phyloP scores from a whole-genome alignment of 1,140 invertebrate species.

The Matsumurasca onukii region DNA sequence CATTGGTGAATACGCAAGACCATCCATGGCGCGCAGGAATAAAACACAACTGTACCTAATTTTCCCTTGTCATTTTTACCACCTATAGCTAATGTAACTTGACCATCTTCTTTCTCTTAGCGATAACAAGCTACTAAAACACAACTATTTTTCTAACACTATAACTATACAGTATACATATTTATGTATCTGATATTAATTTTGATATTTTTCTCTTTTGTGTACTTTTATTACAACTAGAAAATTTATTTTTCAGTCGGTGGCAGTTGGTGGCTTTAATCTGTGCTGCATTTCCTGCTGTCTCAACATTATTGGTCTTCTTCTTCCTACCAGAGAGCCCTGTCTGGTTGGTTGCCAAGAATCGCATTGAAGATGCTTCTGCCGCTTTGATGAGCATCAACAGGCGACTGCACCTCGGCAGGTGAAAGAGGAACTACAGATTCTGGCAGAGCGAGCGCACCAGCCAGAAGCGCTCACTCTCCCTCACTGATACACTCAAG shows the following conservation, averaged over 20 bases:
- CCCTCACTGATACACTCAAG: constrained; percentile 37
- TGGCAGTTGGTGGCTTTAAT: constrained; percentile 62
- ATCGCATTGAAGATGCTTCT: constrained; percentile 56
- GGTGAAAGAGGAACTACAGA: constrained; percentile 43
- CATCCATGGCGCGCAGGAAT: no score
- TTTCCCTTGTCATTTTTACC: no score
- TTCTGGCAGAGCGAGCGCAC: constrained; percentile 34
- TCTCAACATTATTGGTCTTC: constrained; percentile 54
- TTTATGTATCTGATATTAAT: no score
- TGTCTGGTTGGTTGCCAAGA: constrained; percentile 61
- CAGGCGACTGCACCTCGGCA: constrained; percentile 36
- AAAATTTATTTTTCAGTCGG: constrained; percentile 56
- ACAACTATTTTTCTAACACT: no score
- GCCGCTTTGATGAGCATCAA: constrained; percentile 54
- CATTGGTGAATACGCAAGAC: no score
- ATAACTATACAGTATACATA: no score
- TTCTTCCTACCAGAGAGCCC: constrained; percentile 69
- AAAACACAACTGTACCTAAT: no score
- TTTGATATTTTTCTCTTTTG: no score
- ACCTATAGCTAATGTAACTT: no score
- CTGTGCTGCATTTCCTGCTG: constrained; percentile 58
- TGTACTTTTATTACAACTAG: no score
- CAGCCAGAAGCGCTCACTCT: constrained; percentile 35
- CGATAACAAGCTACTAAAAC: no score
- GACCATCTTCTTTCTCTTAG: no score